Evolutionary conservation across 2,888 invertebrate species (phyloP).

Genomic region (Pycnomerus fuliginosus): DNA sequence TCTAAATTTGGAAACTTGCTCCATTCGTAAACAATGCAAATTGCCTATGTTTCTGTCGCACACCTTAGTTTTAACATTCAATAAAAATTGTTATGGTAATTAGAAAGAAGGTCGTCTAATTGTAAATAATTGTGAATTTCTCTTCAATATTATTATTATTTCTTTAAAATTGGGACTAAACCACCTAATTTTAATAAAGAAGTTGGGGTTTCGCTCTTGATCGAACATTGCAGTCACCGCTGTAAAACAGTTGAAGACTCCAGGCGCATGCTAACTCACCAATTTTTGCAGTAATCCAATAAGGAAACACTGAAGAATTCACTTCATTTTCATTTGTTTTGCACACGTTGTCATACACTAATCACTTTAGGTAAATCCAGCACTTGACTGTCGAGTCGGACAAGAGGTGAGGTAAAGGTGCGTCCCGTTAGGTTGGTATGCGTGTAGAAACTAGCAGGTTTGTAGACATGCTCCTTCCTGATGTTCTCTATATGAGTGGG

Average conservation of each 20-base stretch:
- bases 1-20: no score
- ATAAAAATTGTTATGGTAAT: no score
- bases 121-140: no score
- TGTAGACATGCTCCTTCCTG: constrained; percentile 19
- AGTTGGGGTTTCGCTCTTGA: constrained; percentile 31
- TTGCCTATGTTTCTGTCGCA: no score
- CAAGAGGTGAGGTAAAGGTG: constrained; percentile 48
- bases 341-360: constrained; percentile 28
- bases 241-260: constrained; percentile 17
- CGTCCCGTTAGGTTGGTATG: constrained; percentile 51
- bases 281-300: constrained; percentile 6
- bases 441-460: constrained; percentile 31
- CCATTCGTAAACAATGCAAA: no score
- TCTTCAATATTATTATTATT: no score
- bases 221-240: constrained; percentile 33
- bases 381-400: constrained; percentile 33
- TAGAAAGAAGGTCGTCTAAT: no score
- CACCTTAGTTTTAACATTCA: no score
- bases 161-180: background rate
- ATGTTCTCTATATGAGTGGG: constrained; percentile 18
- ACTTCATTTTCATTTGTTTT: constrained; percentile 27
- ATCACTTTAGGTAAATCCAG: constrained; percentile 27
- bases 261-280: constrained; percentile 9
- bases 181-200: constrained; percentile 14
- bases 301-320: constrained; percentile 24